Evolutionary conservation across 2,888 invertebrate species (phyloP), one percentile per base, ranked within the genome.

Genomic region (Drosophila antonietae): DNA sequence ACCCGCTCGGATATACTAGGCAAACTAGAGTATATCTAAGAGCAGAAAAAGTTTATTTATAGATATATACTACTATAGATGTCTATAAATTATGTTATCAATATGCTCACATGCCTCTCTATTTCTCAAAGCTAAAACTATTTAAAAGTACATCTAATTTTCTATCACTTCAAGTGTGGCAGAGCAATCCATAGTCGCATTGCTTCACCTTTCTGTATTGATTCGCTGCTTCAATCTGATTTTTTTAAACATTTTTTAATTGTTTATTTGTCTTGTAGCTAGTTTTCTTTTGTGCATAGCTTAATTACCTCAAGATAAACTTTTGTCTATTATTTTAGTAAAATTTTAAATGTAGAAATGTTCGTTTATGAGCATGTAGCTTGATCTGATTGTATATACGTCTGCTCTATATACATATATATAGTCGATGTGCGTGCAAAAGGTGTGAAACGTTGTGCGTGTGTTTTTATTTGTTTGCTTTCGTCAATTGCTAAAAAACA

Each of bases 401-500:
- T 20, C 31, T 12, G 18, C 23, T 14, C 46, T 56, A 4, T 35
- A 20, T 7, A 43, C 4, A 39, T 37, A 46, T 2, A 18, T 28
- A 41, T 7, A 14, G 2, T 1, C n/a, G 44, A 10, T 65, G 68
- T 75, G 68, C 72, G 70, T 70, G 68, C 62, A 37, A 66, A 83
- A 85, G 84, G 84, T 85, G 84, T 79, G 87, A 85, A 79, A 70
- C 9, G 37, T 49, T 66, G 23, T 75, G 43, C 78, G 73, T 79
- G 28, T 41, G 55, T 23, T 43, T 43, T 75, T 87, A 84, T 89
- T 85, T 89, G 87, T 87, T 79, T 74, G 69, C 66, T 79, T 85
- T 83, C 79, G 62, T 79, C 84, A 88, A 79, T 83, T 87, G 68
- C 52, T 62, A 56, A 79, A 79, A 88, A 89, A 83, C 81, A 79